Evolutionary conservation across 2,888 invertebrate genomes (phyloP).

Genomic region (Sacculina carcini): DNA sequence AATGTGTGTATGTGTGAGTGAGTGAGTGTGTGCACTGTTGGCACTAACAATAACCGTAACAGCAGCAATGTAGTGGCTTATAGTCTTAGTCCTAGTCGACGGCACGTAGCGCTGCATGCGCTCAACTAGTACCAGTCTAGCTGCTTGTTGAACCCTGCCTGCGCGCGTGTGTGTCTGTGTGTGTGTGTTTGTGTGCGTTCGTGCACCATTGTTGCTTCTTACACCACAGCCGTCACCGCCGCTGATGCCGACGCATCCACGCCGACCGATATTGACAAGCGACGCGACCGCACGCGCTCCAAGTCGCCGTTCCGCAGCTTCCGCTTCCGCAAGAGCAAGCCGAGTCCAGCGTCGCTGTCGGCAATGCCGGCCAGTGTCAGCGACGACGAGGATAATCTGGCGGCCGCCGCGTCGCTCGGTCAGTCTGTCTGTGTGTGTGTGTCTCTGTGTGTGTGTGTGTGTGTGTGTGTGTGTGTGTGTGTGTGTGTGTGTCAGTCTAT

Average conservation of each 20-base stretch:
- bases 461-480: neutral
- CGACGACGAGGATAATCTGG: constrained; percentile 47
- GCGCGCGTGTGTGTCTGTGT: neutral
- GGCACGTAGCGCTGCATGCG: neutral
- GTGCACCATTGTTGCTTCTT: neutral
- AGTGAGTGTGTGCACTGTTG: neutral
- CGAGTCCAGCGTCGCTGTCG: constrained; percentile 33
- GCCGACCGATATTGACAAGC: too few relatives aligned
- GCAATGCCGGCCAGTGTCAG: constrained; percentile 30
- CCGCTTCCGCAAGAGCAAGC: constrained; percentile 47
- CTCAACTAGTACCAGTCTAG: neutral
- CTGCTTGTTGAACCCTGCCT: neutral
- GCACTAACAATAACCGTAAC: too few relatives aligned
- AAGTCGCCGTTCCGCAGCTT: constrained; percentile 83
- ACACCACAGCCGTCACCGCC: constrained; percentile 2
- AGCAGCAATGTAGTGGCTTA: neutral
- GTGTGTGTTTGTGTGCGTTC: constrained; percentile 6
- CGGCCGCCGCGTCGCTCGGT: constrained; percentile 7
- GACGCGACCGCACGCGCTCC: constrained; percentile 65
- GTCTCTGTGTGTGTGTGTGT: neutral
- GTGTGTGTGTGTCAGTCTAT: neutral
- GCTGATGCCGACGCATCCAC: too few relatives aligned
- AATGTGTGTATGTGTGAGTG: constrained; percentile 1
- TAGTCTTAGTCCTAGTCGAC: neutral
- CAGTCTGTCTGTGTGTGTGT: neutral